Evolutionary conservation across 2,888 invertebrate genomes (phyloP).

Genomic region (Cantharis rustica): DNA sequence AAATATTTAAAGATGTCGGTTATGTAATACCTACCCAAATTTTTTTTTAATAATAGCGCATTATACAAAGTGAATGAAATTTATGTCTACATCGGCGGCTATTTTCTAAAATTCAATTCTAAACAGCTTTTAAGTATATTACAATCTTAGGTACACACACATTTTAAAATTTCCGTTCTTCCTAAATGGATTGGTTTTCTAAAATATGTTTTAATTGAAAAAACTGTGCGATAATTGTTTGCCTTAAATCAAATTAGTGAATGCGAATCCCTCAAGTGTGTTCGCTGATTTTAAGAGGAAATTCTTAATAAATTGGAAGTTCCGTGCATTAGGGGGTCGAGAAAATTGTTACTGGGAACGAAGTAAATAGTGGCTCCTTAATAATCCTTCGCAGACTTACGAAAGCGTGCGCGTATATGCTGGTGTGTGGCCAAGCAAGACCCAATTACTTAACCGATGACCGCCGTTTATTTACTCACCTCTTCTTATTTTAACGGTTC

Average conservation of each 20-base stretch:
- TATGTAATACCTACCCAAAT: background rate
- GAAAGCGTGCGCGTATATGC: background rate
- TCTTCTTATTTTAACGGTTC: constrained; percentile 44
- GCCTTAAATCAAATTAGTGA: background rate
- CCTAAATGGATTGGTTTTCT: background rate
- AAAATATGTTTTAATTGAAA: background rate
- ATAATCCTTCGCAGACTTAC: constrained; percentile 21
- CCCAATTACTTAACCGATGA: constrained; percentile 55
- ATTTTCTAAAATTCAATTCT: background rate
- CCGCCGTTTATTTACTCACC: constrained; percentile 52
- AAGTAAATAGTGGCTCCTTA: constrained; percentile 27
- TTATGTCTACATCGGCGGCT: background rate
- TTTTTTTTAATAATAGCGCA: background rate
- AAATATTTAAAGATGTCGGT: background rate
- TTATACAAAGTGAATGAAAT: background rate
- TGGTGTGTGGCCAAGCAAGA: constrained; percentile 42
- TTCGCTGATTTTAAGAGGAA: constrained; percentile 26
- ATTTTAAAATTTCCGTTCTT: background rate
- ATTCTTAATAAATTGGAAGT: constrained; percentile 30
- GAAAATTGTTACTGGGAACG: constrained; percentile 17
- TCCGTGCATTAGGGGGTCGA: constrained; percentile 21
- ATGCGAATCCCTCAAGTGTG: background rate
- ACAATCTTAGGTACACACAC: background rate
- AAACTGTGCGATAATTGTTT: background rate
- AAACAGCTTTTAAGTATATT: constrained; percentile 2